A percentile compares a stretch with the other conserved stretches of the same genome.
phyloP scores from a whole-genome alignment of 1,140 invertebrate species.

The Medauroidea extradentata region DNA sequence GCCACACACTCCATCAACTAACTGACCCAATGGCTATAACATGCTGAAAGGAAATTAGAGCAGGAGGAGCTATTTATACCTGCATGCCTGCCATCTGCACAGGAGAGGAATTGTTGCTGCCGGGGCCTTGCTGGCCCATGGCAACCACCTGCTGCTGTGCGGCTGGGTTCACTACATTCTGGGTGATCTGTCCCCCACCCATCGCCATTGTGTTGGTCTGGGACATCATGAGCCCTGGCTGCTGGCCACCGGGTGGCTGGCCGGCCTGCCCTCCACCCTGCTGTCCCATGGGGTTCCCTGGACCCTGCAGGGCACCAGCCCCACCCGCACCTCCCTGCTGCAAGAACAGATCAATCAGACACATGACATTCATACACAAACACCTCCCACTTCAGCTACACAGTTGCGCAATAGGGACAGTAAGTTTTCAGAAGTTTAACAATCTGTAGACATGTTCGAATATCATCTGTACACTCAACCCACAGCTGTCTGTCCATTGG shows the following conservation, averaged over 20 bases:
- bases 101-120: not conserved
- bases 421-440: too few relatives aligned
- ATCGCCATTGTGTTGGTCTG: constrained; percentile 57
- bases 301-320: not conserved
- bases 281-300: not conserved
- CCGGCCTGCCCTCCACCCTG: constrained; percentile 1
- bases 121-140: constrained; percentile 1
- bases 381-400: not conserved
- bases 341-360: not conserved
- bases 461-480: too few relatives aligned
- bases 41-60: too few relatives aligned
- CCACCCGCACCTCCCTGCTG: not conserved
- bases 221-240: constrained; percentile 53
- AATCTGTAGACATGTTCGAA: too few relatives aligned
- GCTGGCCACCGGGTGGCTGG: constrained; percentile 27
- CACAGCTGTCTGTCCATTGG: too few relatives aligned
- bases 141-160: not conserved
- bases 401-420: not conserved
- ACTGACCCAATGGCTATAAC: too few relatives aligned
- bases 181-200: constrained; percentile 58
- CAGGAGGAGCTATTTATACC: not conserved
- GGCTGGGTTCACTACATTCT: constrained; percentile 48
- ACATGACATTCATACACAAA: not conserved
- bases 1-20: too few relatives aligned
- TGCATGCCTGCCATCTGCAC: constrained; percentile 8